Evolutionary conservation across 2,113 vertebrate genomes (phyloP), one percentile per base, ranked within the genome.

Genomic region (Neoarius graeffei): DNA sequence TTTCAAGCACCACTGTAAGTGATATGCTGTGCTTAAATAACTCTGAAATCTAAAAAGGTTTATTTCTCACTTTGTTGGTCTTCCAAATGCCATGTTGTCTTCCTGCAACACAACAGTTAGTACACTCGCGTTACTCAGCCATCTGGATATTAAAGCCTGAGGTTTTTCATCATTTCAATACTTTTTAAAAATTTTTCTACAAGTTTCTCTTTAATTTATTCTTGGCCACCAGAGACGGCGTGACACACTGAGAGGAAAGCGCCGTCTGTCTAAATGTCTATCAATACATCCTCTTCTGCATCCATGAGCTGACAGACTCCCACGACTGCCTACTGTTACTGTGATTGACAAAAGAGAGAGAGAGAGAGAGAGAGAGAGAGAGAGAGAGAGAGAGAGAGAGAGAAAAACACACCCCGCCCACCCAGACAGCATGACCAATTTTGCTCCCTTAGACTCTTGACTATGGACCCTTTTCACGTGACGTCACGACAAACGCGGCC

Each of bases 81-180:
- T 97, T 91, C 98, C 98, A 93, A 99, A 99, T 20, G 97, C 98
- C 98, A 99, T 99, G 95, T 98, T 99, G 95, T 99, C 98, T 90
- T 99, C 98, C 98, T 99, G 88, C 1, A 92, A 87, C 86, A 91
- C 83, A 88, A 74, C 15, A 79, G 2, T 14, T 20, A 85, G 50
- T 42, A 50, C 85, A 81, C 56, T 20, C 23, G 35, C 8, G 7
- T 57, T 57, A 74, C 14, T 81, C 20, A 30, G 35, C 35, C 50
- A 11, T 23, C 23, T 79, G 25, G 30, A 88, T 64, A n/a, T 54
- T 10, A 79, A 1, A 59, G 9, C 1, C 5, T 62, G 48, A 64
- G 5, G 35, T 30, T 35, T 59, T 81, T 19, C 9, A 81, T 27
- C 59, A 57, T 10, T 81, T 60, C 7, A 23, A 8, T 5, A 23